Evolutionary conservation across 92 coral and sea anemone genomes (phyloP), one percentile per base, ranked within the genome.

Genomic region (Palythoa caribaeorum): DNA sequence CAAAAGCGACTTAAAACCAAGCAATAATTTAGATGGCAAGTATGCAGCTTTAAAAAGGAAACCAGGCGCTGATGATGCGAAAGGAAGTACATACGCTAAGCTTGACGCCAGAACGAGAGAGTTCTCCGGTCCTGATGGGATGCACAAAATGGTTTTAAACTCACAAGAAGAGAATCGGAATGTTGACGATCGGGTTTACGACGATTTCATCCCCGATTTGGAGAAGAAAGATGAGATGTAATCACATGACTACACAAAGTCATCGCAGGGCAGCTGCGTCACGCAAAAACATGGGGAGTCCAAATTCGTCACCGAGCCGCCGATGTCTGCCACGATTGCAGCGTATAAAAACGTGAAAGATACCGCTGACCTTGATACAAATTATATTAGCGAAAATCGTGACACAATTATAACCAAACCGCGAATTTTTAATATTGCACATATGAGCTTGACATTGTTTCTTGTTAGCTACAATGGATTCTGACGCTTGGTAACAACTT

Each of bases 191-290:
- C 15, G 72, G 10, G 72, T 37, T 59, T 79, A 79, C 71, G 71
- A 79, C 20, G 84, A 79, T 6, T 79, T 79, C 84, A 60, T 79
- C 48, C 84, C 84, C 9, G 52, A 59, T 15, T n/a, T 79, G 72
- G 84, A 59, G 54, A 36, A 38, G 28, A 62, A 36, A 5, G 54
- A 59, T 68, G 53, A 79, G 2, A 19, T 78, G 12, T 9, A 53
- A 19, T 37, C 83, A 20, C 51, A 6, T 15, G 70, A 53, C 70
- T 55, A 78, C 39, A 8, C 54, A 11, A 78, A 54, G 35, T 20
- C 39, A 12, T 48, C 48, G 10, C 71, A 16, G 12, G 84, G 53
- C 1, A 38, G 59, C 28, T 48, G 48, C 7, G 53, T 35, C 12
- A 17, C 14, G n/a, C 38, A 12, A 17, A 59, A 21, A 8, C 14